These are phyloP conservation scores for Chrysolina oricalcia DNA, from an alignment of 2,888 invertebrate genomes.

Conservation along the genomic window DNA sequence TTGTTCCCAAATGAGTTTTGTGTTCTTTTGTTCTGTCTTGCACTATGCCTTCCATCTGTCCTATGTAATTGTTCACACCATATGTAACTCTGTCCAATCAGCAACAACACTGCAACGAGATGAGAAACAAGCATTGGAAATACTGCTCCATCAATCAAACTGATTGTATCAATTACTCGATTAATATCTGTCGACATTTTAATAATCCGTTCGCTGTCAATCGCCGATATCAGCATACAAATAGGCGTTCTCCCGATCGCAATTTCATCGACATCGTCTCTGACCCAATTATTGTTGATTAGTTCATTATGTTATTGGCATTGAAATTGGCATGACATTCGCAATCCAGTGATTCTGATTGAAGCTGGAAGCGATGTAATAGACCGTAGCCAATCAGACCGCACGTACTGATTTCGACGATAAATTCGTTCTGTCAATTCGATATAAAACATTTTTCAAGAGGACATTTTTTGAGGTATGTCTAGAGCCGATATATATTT, in stretches of 20 bases:
- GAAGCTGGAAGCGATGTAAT: slow-evolving; percentile 11
- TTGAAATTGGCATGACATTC: slow-evolving; percentile 13
- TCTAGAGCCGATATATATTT: too few relatives aligned
- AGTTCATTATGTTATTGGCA: slow-evolving; percentile 6
- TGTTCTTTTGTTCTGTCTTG: too few relatives aligned
- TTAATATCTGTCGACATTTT: neutral
- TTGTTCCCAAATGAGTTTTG: too few relatives aligned
- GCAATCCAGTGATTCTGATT: slow-evolving; percentile 16
- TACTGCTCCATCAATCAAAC: neutral
- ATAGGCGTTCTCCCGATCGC: slow-evolving; percentile 1
- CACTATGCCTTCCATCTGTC: too few relatives aligned
- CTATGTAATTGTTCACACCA: too few relatives aligned
- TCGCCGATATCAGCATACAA: neutral
- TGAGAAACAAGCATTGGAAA: neutral
- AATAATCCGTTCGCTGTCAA: neutral
- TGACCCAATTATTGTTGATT: slow-evolving; percentile 20
- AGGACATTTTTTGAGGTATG: too few relatives aligned
- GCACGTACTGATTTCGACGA: slow-evolving; percentile 5
- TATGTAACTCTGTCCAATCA: too few relatives aligned
- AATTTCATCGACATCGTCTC: neutral
- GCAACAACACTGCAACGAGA: too few relatives aligned
- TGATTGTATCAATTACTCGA: neutral
- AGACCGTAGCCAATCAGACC: slow-evolving; percentile 19
- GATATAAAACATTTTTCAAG: too few relatives aligned
- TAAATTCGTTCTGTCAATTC: neutral